Evolutionary conservation across 2,797 vertebrate species (phyloP).

Genomic region (Onychomys torridus): DNA sequence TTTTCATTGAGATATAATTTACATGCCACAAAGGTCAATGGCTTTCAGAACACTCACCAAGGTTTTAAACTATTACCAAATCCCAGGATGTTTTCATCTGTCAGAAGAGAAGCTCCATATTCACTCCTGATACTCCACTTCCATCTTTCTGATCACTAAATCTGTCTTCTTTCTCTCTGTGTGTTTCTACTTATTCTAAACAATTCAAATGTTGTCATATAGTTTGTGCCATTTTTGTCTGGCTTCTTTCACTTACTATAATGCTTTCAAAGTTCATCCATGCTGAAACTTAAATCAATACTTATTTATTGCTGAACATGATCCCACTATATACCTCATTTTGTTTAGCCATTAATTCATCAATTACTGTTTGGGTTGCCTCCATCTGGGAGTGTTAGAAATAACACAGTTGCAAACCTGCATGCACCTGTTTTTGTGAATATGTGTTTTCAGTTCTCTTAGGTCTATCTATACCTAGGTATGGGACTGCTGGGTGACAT

Average conservation of each 20-base stretch:
- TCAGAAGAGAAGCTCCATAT: not conserved
- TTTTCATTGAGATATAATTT: slow-evolving; percentile 15
- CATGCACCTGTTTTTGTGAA: not conserved
- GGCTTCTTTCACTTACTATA: slow-evolving; percentile 9
- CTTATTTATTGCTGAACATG: slow-evolving; percentile 41
- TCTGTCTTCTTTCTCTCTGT: not conserved
- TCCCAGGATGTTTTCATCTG: not conserved
- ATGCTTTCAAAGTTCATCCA: slow-evolving; percentile 18
- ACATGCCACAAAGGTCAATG: not conserved
- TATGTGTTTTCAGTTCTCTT: slow-evolving; percentile 27
- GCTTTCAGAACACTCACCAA: not conserved
- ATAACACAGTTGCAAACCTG: not conserved
- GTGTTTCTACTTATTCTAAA: not conserved
- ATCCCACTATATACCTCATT: not conserved
- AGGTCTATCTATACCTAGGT: not conserved
- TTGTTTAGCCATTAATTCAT: slow-evolving; percentile 25
- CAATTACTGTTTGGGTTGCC: slow-evolving; percentile 3
- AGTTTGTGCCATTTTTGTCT: not conserved
- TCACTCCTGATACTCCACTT: not conserved
- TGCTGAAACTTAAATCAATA: slow-evolving; percentile 4
- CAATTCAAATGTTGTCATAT: slow-evolving; percentile 36
- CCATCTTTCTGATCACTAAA: not conserved
- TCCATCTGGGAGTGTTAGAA: not conserved
- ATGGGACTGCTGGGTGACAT: not conserved
- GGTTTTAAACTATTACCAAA: not conserved